phyloP scores from a whole-genome alignment of 2,888 invertebrate genomes.

The Luperina testacea region DNA sequence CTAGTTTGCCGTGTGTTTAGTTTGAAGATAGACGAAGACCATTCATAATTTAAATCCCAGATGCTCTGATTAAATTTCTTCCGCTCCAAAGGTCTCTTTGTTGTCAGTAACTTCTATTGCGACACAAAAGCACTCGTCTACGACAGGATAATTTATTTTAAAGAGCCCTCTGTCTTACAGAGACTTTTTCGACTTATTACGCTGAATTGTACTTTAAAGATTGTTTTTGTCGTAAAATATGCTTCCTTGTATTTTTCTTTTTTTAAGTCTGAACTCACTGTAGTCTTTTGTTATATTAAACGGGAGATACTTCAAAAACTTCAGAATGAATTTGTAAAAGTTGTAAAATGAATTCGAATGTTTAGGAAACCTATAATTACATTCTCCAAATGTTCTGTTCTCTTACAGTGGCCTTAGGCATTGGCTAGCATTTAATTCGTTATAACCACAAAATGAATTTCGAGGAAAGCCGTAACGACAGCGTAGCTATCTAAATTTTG shows the following conservation, averaged over 20 bases:
- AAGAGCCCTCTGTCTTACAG: conserved; percentile 72
- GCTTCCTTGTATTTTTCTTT: conserved; percentile 59
- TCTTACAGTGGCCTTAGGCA: conserved; percentile 24
- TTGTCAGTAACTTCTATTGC: conserved; percentile 76
- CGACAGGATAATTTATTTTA: conserved; percentile 79
- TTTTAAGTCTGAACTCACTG: conserved; percentile 33
- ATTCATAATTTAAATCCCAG: conserved; percentile 76
- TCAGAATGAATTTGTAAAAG: conserved; percentile 31
- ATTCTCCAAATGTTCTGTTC: conserved; percentile 2
- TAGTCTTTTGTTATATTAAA: conserved; percentile 53
- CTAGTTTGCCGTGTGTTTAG: conserved; percentile 60
- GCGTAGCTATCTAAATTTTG: conserved; percentile 68
- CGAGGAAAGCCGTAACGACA: conserved; percentile 51
- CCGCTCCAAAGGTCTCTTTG: conserved; percentile 76
- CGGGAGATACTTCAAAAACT: conserved; percentile 22
- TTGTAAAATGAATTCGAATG: conserved; percentile 17
- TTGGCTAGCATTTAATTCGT: conserved; percentile 28
- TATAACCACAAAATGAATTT: conserved; percentile 47
- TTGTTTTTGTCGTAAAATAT: conserved; percentile 66
- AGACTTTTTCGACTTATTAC: conserved; percentile 69
- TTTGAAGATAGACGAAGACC: conserved; percentile 58
- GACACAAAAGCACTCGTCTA: conserved; percentile 78
- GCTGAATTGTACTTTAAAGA: conserved; percentile 65
- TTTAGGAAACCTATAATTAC: conserved; percentile 26
- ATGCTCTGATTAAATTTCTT: conserved; percentile 81